These are phyloP conservation scores for Pristionchus maxplancki DNA, from an alignment of 2,888 invertebrate species.

Conservation along the genomic window DNA sequence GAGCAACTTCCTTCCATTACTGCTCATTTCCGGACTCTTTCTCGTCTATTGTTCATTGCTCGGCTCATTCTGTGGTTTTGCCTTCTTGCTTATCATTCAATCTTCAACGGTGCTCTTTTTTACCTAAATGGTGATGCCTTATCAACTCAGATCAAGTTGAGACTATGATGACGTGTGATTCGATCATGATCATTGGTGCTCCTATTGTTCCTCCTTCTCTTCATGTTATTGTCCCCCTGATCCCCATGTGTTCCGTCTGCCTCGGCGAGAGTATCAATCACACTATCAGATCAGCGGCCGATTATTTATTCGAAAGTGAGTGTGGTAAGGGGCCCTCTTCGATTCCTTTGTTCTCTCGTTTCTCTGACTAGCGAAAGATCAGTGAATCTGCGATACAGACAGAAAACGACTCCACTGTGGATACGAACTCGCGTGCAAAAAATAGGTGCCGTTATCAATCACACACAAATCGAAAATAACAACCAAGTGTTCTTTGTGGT, in stretches of 20 bases:
- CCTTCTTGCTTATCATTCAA: background rate
- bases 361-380: background rate
- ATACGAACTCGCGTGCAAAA: background rate
- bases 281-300: background rate
- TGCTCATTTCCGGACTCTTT: slow-evolving; percentile 18
- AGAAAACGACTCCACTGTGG: background rate
- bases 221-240: background rate
- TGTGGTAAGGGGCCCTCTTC: background rate
- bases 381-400: background rate
- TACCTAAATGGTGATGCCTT: no score
- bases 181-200: background rate
- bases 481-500: background rate
- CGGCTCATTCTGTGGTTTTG: background rate
- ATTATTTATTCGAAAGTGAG: background rate
- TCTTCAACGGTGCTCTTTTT: background rate
- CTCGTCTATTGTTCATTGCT: slow-evolving; percentile 3
- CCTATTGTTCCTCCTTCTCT: background rate
- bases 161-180: no score
- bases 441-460: background rate
- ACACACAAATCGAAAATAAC: background rate
- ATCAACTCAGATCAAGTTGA: no score
- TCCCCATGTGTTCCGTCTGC: background rate
- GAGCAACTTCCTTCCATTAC: slow-evolving; percentile 1
- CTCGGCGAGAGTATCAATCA: background rate
- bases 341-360: background rate